Percentiles rank a stretch among this genome's conserved stretches.
phyloP scores from a whole-genome alignment of 2,113 vertebrate genomes.

The Amphiprion percula region DNA sequence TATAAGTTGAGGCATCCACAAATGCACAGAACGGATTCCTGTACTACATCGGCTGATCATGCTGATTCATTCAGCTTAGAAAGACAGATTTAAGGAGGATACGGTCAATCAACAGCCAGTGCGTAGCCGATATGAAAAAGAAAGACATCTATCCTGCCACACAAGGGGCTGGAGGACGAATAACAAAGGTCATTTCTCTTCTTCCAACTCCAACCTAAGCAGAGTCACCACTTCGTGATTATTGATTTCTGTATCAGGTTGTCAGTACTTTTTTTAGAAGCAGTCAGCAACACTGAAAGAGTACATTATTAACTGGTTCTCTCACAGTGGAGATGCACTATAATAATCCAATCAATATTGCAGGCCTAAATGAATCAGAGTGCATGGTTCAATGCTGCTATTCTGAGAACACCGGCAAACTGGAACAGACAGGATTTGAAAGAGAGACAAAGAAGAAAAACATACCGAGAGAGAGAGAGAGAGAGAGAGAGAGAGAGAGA shows the following conservation, averaged over 20 bases:
- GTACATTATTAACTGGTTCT: constrained; percentile 64
- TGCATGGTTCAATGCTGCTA: constrained; percentile 64
- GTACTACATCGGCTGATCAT: not conserved
- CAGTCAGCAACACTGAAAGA: constrained; percentile 50
- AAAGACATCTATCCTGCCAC: constrained; percentile 7
- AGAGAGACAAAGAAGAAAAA: constrained; percentile 44
- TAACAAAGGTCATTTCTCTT: constrained; percentile 45
- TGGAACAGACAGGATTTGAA: constrained; percentile 60
- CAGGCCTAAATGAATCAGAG: constrained; percentile 70
- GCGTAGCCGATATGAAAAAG: constrained; percentile 32
- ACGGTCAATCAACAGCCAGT: constrained; percentile 27
- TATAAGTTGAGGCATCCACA: not conserved
- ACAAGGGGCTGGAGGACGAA: constrained; percentile 12
- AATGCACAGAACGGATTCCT: constrained; percentile 38
- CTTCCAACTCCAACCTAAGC: constrained; percentile 27
- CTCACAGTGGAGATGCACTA: constrained; percentile 62
- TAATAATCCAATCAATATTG: constrained; percentile 80
- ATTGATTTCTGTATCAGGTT: constrained; percentile 62
- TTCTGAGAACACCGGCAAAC: constrained; percentile 59
- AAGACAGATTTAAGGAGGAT: constrained; percentile 5
- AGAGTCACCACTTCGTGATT: constrained; percentile 23
- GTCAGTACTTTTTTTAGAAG: constrained; percentile 15
- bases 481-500: not conserved
- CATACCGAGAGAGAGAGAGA: constrained; percentile 1
- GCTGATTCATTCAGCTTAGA: constrained; percentile 23